phyloP scores from a whole-genome alignment of 2,888 invertebrate genomes.

The Tryphoninae sp. region DNA sequence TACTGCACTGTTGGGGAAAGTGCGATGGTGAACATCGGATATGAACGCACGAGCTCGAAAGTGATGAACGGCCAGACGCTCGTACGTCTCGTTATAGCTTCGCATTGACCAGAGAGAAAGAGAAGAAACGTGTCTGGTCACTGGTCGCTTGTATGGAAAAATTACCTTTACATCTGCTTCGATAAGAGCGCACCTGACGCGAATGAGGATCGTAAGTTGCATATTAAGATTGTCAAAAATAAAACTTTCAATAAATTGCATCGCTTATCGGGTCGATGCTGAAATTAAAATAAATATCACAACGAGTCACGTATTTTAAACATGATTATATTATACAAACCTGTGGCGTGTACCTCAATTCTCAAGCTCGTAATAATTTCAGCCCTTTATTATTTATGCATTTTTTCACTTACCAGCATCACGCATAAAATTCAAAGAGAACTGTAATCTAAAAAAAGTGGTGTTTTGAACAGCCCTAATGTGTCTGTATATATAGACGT shows the following conservation, averaged over 20 bases:
- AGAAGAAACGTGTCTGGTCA: neutral
- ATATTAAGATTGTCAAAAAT: too few species aligned
- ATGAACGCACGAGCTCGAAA: slow-evolving; percentile 8
- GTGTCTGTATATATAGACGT: neutral
- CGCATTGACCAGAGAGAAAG: slow-evolving; percentile 21
- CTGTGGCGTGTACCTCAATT: too few species aligned
- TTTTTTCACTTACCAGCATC: too few species aligned
- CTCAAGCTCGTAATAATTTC: too few species aligned
- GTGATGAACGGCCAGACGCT: slow-evolving; percentile 10
- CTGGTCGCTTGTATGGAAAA: neutral
- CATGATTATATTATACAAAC: too few species aligned
- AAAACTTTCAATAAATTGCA: too few species aligned
- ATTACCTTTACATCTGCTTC: neutral
- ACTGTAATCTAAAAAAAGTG: too few species aligned
- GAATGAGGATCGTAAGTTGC: neutral
- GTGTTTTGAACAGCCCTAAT: neutral
- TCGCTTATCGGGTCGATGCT: too few species aligned
- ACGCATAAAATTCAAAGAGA: too few species aligned
- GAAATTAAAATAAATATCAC: too few species aligned
- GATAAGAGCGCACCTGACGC: neutral
- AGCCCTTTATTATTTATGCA: too few species aligned
- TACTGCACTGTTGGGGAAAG: slow-evolving; percentile 26
- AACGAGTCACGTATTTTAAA: too few species aligned
- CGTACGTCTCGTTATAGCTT: slow-evolving; percentile 21
- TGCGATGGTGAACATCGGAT: slow-evolving; percentile 16